Conservation (phyloP, 2,113 vertebrate genomes). For the Panurus biarmicus region DNA sequence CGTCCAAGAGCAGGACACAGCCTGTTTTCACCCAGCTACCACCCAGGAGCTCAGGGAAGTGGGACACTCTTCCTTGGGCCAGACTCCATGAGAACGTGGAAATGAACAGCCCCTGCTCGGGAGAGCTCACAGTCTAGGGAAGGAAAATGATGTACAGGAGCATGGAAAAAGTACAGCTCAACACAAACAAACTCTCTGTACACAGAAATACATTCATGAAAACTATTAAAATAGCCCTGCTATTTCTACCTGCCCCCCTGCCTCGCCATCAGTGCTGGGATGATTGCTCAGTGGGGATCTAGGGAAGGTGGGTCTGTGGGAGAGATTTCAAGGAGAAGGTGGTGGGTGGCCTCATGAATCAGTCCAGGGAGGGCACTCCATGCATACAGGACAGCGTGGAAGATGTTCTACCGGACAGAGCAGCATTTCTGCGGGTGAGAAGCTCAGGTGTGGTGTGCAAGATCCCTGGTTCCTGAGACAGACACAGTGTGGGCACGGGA, state of each 20-base stretch:
- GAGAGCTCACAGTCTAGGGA: constrained; percentile 38
- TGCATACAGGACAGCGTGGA: constrained; percentile 57
- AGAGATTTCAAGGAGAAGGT: constrained; percentile 22
- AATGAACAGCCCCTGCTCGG: constrained; percentile 34
- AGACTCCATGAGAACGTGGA: not conserved
- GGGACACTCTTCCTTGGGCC: not conserved
- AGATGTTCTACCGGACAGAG: constrained; percentile 12
- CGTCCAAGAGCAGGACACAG: not conserved
- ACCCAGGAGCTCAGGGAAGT: not conserved
- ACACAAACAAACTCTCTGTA: constrained; percentile 31
- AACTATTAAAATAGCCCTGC: not conserved
- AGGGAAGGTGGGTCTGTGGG: constrained; percentile 6
- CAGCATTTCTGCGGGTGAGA: constrained; percentile 40
- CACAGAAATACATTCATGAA: not conserved
- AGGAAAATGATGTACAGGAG: constrained; percentile 42
- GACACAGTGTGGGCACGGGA: constrained; percentile 37
- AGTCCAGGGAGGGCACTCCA: constrained; percentile 51
- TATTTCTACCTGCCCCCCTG: constrained; percentile 27
- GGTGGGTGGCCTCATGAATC: constrained; percentile 3
- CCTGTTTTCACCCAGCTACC: not conserved
- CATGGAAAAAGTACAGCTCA: constrained; percentile 37
- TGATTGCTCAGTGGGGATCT: not conserved
- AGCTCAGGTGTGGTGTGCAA: constrained; percentile 31
- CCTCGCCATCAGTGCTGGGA: not conserved
- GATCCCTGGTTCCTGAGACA: constrained; percentile 43